phyloP scores from a whole-genome alignment of 2,888 invertebrate genomes.

The Cosmia trapezina region DNA sequence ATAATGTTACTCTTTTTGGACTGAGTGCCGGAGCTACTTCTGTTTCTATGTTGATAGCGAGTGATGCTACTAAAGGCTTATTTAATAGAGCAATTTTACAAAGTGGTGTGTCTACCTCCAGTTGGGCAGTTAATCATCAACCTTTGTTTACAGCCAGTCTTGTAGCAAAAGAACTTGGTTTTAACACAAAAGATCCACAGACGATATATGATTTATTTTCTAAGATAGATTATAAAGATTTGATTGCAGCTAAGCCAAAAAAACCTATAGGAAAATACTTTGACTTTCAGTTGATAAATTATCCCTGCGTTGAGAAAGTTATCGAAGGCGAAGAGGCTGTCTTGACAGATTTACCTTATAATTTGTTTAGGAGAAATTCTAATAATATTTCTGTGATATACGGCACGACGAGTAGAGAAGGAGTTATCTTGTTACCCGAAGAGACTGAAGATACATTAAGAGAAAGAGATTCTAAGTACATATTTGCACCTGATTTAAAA shows the following conservation, averaged over 20 bases:
- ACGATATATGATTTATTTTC: constrained; percentile 70
- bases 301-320: constrained; percentile 78
- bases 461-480: constrained; percentile 70
- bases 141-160: constrained; percentile 27
- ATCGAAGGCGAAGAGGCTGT: constrained; percentile 74
- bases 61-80: constrained; percentile 73
- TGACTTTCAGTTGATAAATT: constrained; percentile 73
- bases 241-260: constrained; percentile 51
- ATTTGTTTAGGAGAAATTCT: constrained; percentile 69
- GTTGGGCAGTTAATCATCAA: constrained; percentile 30
- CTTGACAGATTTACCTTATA: constrained; percentile 77
- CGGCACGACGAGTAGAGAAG: constrained; percentile 77
- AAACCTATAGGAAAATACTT: constrained; percentile 53
- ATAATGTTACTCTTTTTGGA: constrained; percentile 81
- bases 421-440: constrained; percentile 69
- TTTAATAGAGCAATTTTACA: constrained; percentile 29
- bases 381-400: constrained; percentile 66
- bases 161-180: constrained; percentile 23
- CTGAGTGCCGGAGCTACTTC: constrained; percentile 81
- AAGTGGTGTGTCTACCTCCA: constrained; percentile 20
- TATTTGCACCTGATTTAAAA: constrained; percentile 75
- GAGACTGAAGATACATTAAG: constrained; percentile 69
- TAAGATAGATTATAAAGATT: constrained; percentile 68
- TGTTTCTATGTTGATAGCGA: constrained; percentile 71
- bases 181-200: constrained; percentile 10